These are phyloP conservation scores for Diarsia rubi DNA, from an alignment of 2,888 invertebrate genomes.

Conservation along the genomic window DNA sequence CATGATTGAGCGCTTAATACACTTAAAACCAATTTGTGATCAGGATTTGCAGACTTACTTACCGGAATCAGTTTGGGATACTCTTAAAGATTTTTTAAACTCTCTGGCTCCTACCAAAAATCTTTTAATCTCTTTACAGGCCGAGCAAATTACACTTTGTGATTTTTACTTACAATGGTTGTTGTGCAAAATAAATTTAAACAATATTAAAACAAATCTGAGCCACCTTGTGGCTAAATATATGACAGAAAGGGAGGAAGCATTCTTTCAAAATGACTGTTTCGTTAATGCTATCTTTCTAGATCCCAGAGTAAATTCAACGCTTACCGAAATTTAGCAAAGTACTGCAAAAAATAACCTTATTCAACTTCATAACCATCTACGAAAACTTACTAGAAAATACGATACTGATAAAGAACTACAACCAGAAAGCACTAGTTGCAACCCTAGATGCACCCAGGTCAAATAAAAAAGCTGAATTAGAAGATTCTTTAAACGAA, in stretches of 20 bases:
- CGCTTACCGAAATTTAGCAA: constrained; percentile 1
- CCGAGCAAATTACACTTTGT: neutral
- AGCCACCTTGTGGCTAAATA: constrained; percentile 2
- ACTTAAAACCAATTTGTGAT: constrained; percentile 4
- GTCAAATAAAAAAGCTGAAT: neutral
- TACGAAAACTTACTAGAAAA: neutral
- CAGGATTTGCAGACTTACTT: constrained; percentile 4
- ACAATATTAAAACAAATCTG: neutral
- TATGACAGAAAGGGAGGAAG: constrained; percentile 1
- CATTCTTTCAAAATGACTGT: neutral
- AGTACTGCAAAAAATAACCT: neutral
- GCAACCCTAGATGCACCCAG: no score
- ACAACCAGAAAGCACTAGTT: neutral
- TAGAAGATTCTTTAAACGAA: neutral
- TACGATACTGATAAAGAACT: neutral
- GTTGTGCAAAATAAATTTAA: neutral
- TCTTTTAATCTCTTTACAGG: constrained; percentile 1
- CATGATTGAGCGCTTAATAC: neutral
- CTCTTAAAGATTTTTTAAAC: neutral
- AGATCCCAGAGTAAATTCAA: constrained; percentile 3
- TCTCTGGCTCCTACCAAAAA: neutral
- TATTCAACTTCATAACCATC: neutral
- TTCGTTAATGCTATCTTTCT: neutral
- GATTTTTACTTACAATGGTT: neutral
- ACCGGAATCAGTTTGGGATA: constrained; percentile 1